A percentile compares a stretch with the other conserved stretches of the same genome.
Conservation (phyloP, 1,140 invertebrate species). For the Episyrphus balteatus region DNA sequence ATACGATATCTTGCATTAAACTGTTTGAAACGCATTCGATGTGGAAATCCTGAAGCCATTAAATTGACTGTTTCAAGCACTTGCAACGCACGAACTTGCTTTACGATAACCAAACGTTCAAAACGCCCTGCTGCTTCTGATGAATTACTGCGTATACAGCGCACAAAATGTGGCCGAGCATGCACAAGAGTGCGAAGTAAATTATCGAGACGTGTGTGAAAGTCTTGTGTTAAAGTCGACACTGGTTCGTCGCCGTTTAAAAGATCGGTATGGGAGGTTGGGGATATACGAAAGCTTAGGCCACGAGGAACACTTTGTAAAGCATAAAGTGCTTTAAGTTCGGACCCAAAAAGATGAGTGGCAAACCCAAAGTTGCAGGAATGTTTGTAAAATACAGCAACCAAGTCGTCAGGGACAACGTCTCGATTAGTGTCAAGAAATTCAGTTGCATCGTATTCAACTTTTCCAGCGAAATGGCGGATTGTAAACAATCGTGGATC, state of each 20-base stretch:
- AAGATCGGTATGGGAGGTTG: constrained; percentile 78
- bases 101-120: constrained; percentile 66
- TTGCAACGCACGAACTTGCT: constrained; percentile 77
- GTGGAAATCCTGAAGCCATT: constrained; percentile 87
- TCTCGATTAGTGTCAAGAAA: constrained; percentile 89
- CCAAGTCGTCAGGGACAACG: constrained; percentile 80
- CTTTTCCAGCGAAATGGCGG: constrained; percentile 81
- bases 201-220: constrained; percentile 86
- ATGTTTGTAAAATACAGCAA: constrained; percentile 86
- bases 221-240: constrained; percentile 87
- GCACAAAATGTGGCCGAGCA: constrained; percentile 85
- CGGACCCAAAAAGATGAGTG: constrained; percentile 84
- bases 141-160: constrained; percentile 79
- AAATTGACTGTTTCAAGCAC: constrained; percentile 90
- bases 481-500: constrained; percentile 79
- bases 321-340: constrained; percentile 76
- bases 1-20: constrained; percentile 78
- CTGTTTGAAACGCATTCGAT: constrained; percentile 90
- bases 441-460: constrained; percentile 79
- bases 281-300: constrained; percentile 78
- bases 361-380: constrained; percentile 92
- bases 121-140: constrained; percentile 66
- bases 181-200: constrained; percentile 81
- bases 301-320: constrained; percentile 71
- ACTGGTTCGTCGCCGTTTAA: constrained; percentile 79